Evolutionary conservation across 2,113 vertebrate genomes (phyloP), one percentile per base, ranked within the genome.

Genomic region (Lutjanus erythropterus): DNA sequence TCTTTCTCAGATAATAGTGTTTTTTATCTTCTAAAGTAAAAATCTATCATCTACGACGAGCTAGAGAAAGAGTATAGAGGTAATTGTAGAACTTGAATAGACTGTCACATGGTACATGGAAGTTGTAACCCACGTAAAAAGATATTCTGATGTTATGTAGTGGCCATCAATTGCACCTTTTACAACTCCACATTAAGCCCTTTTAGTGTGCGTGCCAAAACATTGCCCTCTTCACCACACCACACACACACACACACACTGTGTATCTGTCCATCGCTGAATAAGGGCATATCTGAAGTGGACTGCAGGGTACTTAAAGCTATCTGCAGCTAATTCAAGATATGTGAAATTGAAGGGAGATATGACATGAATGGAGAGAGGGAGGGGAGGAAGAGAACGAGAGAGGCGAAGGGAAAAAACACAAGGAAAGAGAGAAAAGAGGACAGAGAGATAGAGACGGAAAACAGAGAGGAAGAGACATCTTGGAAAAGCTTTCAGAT

Each of bases 291-390:
- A 90, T 90, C 87, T 92, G 86, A 75, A 85, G 88, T 87, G 86
- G 78, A 91, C 91, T 81, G 88, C 61, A 4, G 85, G 86, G 84
- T 94, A 94, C 92, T 93, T 93, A 92, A 91, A 70, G 90, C 90
- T 93, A 93, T 93, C 91, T 90, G 88, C 89, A 91, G 82, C 85
- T 93, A 89, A 94, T 94, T 94, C 90, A 92, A 94, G 93, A 94
- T 94, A 94, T 84, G 92, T 91, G 92, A 84, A 94, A 94, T 94
- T 94, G 92, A 93, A 93, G 78, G 88, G 91, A 93, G 93, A 94
- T 94, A 92, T 89, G 88, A 86, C 80, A 85, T 73, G 85, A 87
- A 83, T 55, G 78, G 73, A 62, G 29, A 61, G 81, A 65, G 74
- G 60, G 75, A 59, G 61, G 27, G 46, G 55, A 46, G 69, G 56